Base-by-base conservation (phyloP, 1,140 invertebrate species). In the Phocides pigmalion region DNA sequence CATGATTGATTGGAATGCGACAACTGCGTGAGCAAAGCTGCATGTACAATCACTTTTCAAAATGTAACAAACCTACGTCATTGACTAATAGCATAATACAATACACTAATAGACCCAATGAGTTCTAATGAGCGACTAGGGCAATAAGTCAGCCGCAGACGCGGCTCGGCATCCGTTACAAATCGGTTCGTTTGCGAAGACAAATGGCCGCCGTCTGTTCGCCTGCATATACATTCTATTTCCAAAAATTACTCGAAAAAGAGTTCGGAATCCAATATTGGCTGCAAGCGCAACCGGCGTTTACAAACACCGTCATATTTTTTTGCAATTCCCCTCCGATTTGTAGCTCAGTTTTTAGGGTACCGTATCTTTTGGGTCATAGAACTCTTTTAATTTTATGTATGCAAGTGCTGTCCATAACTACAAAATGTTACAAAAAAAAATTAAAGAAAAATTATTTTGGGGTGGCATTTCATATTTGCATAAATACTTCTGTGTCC, bases 161-260 rank as follows among this genome's bases (percentile, higher is more conserved):
- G 78, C 82, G 82, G 80, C 73, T 81, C 59, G 68, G 80, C 86
- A 90, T 90, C 76, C 80, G 85, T 90, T 89, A 84, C 87, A 85
- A 85, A 87, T 89, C 89, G 87, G 76, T 88, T 86, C 83, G 84
- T 89, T 91, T 89, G 85, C 81, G 70, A 87, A 91, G 89, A 91
- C 83, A 89, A 89, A 91, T 91, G 84, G 76, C 63, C 63, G 47
- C 71, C 66, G 83, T 81, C 79, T 81, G 72, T 74, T 68, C 68
- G 72, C 70, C 63, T 76, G 76, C 78, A 80, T 76, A 72, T 74
- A 82, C 79, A 82, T 82, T 82, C 78, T 76, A 82, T 86, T 85
- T 84, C 70, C 81, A 78, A 88, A 89, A 89, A 86, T 87, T 77
- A 80, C 79, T 77, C 58, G 73, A 80, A 82, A 82, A 82, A 83